Conservation (phyloP, 2,888 invertebrate genomes). For the Athetis lepigone region DNA sequence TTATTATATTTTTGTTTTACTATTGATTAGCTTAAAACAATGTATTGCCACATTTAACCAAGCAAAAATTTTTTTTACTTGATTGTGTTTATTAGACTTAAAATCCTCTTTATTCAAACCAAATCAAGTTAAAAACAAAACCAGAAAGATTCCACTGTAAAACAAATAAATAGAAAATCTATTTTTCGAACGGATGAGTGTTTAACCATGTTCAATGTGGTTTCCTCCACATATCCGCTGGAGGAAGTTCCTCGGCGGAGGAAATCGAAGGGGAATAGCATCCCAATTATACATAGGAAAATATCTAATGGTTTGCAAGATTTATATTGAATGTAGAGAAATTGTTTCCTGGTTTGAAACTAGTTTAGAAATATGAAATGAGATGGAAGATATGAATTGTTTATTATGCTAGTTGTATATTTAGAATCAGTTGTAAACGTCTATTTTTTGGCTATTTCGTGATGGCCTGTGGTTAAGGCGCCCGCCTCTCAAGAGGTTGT, state of each 20-base stretch:
- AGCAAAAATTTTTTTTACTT: too few species aligned
- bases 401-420: too few species aligned
- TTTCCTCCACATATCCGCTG: constrained; percentile 31
- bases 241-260: not conserved
- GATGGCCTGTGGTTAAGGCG: too few species aligned
- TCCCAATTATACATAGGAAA: constrained; percentile 17
- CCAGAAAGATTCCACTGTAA: not conserved
- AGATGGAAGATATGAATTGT: too few species aligned
- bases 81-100: too few species aligned
- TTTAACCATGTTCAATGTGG: constrained; percentile 6
- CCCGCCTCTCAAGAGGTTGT: too few species aligned
- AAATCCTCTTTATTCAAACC: too few species aligned
- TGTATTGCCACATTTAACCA: too few species aligned
- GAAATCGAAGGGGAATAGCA: constrained; percentile 38
- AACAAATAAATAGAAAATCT: constrained; percentile 9
- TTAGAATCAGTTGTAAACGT: not conserved
- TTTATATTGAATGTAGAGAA: constrained; percentile 39
- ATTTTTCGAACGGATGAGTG: constrained; percentile 18
- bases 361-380: too few species aligned
- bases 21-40: too few species aligned
- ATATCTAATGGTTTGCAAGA: constrained; percentile 18
- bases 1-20: too few species aligned
- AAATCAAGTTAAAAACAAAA: constrained; percentile 1
- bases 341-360: constrained; percentile 24
- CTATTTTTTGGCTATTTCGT: too few species aligned